Evolutionary conservation across 2,797 vertebrate species (phyloP).

Genomic region (Capromys pilorides): DNA sequence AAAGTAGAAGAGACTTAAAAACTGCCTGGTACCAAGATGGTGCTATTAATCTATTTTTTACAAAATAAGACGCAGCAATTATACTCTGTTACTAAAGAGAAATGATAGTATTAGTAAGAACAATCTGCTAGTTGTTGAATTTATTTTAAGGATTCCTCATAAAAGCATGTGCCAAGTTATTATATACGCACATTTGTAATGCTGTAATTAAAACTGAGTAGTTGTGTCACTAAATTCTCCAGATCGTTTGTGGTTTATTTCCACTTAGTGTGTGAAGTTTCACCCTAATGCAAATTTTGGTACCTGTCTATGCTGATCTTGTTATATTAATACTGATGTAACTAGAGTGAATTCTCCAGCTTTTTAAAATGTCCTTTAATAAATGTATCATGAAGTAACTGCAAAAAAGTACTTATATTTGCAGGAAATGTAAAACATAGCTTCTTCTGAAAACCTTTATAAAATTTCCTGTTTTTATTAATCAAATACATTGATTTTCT

Average conservation of each 20-base stretch:
- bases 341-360: background rate
- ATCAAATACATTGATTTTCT: background rate
- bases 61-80: constrained; percentile 53
- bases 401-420: background rate
- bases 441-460: constrained; percentile 9
- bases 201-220: constrained; percentile 59
- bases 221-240: constrained; percentile 42
- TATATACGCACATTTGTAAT: constrained; percentile 33
- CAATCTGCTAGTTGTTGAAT: constrained; percentile 71
- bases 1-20: constrained; percentile 39
- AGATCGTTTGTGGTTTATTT: constrained; percentile 56
- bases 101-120: constrained; percentile 59
- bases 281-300: constrained; percentile 50
- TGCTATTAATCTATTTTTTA: constrained; percentile 52
- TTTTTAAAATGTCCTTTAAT: constrained; percentile 46
- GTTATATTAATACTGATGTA: constrained; percentile 24
- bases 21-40: background rate
- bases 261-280: constrained; percentile 18
- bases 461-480: background rate
- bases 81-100: constrained; percentile 68
- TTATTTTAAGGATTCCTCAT: constrained; percentile 70
- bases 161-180: constrained; percentile 73
- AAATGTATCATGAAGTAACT: background rate
- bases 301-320: constrained; percentile 2
- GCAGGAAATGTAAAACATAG: background rate